A percentile compares a stretch with the other conserved stretches of the same genome.
These are phyloP conservation scores for Hassar affinis DNA, from an alignment of 2,113 vertebrate species.

Conservation along the genomic window DNA sequence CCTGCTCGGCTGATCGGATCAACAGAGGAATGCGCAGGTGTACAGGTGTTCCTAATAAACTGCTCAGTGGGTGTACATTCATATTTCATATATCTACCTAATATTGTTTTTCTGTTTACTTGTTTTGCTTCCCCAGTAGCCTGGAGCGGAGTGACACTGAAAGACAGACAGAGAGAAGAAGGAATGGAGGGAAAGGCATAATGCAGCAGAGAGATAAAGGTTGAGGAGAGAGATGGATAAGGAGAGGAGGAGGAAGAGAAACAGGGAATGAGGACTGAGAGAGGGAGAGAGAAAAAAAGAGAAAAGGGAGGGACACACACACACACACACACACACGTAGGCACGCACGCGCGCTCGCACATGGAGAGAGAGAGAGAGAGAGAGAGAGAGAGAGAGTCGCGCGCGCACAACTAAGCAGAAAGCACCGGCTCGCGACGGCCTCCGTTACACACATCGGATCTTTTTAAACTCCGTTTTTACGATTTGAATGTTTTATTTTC, in stretches of 20 bases:
- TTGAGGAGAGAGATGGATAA: not conserved
- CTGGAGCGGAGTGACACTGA: not conserved
- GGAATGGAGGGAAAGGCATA: not conserved
- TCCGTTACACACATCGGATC: not conserved
- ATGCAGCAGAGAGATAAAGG: conserved; percentile 28
- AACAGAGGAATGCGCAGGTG: too few species aligned
- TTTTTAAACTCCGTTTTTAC: not conserved
- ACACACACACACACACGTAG: not conserved
- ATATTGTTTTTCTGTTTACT: too few species aligned
- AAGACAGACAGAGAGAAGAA: not conserved
- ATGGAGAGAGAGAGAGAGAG: not conserved
- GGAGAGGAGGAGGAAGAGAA: not conserved
- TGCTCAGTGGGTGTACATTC: too few species aligned
- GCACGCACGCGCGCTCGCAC: not conserved
- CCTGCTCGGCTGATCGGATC: too few species aligned
- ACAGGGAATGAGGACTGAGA: not conserved
- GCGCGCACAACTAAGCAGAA: conserved; percentile 15
- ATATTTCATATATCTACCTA: not conserved
- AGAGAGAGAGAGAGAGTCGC: not conserved
- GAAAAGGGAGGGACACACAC: not conserved
- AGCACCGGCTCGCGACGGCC: conserved; percentile 4
- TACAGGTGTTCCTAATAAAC: too few species aligned
- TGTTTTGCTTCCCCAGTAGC: not conserved
- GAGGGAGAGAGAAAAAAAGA: conserved; percentile 1
- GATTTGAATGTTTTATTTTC: not conserved